phyloP scores from a whole-genome alignment of 2,113 vertebrate genomes.

The Syrrhaptes paradoxus region DNA sequence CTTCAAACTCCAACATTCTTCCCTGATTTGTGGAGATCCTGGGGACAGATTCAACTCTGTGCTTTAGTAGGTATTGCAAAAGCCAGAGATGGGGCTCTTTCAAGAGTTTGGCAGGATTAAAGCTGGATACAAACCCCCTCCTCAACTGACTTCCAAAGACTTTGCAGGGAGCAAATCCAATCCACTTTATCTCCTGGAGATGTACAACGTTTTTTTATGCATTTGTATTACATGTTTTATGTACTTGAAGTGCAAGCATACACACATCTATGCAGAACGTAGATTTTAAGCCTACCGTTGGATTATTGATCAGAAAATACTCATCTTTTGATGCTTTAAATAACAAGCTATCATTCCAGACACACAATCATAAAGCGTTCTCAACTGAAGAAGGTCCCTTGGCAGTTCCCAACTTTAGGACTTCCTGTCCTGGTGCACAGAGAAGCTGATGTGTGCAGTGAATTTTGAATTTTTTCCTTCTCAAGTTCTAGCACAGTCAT shows the following conservation, averaged over 20 bases:
- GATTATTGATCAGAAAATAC: background rate
- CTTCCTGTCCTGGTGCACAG: background rate
- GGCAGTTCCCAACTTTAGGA: background rate
- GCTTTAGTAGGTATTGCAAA: background rate
- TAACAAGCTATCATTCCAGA: background rate
- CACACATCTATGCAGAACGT: background rate
- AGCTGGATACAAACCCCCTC: background rate
- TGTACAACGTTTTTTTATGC: background rate
- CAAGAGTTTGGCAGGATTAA: background rate
- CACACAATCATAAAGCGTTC: background rate
- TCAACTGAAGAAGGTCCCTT: background rate
- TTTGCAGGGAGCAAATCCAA: background rate
- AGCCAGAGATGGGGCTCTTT: background rate
- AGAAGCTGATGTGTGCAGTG: background rate
- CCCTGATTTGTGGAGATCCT: background rate
- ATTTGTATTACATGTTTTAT: accelerated
- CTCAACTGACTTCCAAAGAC: background rate
- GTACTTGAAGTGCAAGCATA: background rate
- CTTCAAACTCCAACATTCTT: background rate
- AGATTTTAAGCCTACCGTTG: background rate
- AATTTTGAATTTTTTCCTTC: background rate
- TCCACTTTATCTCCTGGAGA: background rate
- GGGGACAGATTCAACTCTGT: background rate
- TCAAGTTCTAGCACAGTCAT: background rate
- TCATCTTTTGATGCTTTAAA: background rate